Conservation (phyloP, 2,113 vertebrate species). For the Aegithalos caudatus region DNA sequence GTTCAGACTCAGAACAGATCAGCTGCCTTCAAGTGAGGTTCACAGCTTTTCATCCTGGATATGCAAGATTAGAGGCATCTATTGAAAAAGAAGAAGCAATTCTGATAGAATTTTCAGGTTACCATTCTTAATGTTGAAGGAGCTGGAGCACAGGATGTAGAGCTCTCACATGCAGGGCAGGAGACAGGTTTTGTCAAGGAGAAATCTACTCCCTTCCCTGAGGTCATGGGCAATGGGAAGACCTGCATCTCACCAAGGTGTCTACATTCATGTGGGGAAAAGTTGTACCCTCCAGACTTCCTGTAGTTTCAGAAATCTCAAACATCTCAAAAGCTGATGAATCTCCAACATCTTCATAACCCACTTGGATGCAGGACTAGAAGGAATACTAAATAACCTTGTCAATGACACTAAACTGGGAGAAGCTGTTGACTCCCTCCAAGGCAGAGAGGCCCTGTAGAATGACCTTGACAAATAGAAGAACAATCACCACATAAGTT, state of each 20-base stretch:
- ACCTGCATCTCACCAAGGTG: not conserved
- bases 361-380: fast-evolving
- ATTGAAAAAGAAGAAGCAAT: not conserved
- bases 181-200: not conserved
- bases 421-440: not conserved
- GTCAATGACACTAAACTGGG: not conserved
- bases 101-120: not conserved
- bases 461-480: not conserved
- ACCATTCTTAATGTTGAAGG: not conserved
- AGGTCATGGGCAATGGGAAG: not conserved
- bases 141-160: not conserved
- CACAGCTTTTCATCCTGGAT: not conserved
- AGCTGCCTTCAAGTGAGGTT: not conserved
- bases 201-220: not conserved
- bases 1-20: not conserved
- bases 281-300: not conserved
- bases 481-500: not conserved
- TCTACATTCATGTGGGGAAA: not conserved
- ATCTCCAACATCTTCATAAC: not conserved
- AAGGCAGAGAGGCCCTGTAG: not conserved
- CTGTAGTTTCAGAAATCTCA: not conserved
- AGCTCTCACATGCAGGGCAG: not conserved
- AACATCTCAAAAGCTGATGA: not conserved
- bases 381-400: not conserved
- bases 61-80: not conserved